Evolutionary conservation across 2,888 invertebrate species (phyloP).

Genomic region (Criorhina ranunculi): DNA sequence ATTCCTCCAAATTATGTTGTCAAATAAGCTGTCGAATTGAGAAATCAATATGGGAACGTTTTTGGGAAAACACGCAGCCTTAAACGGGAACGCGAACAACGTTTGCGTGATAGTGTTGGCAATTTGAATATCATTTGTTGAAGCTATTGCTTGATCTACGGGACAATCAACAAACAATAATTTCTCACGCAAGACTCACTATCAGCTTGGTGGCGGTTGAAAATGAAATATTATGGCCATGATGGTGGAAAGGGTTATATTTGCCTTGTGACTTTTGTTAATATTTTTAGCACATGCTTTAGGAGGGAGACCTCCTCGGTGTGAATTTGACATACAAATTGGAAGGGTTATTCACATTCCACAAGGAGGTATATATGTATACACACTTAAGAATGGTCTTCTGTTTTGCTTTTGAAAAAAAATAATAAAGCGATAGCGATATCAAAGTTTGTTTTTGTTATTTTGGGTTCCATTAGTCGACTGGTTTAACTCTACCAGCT

Average conservation of each 20-base stretch:
- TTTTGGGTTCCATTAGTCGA: constrained; percentile 12
- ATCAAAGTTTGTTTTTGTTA: not conserved
- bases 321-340: not conserved
- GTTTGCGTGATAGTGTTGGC: constrained; percentile 52
- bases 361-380: too few relatives aligned
- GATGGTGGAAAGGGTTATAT: not conserved
- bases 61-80: constrained; percentile 3
- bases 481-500: constrained; percentile 18
- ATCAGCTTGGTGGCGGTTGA: not conserved
- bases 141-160: constrained; percentile 46
- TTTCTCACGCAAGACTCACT: constrained; percentile 37
- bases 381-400: too few relatives aligned
- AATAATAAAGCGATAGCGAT: not conserved
- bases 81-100: constrained; percentile 23
- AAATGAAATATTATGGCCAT: not conserved
- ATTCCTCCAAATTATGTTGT: constrained; percentile 44
- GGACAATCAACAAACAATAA: constrained; percentile 32
- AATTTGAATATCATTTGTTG: constrained; percentile 54
- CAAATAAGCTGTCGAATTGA: constrained; percentile 62
- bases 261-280: not conserved
- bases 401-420: not conserved
- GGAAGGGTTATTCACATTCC: not conserved
- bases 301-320: not conserved
- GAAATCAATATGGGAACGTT: constrained; percentile 45
- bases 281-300: not conserved